phyloP scores from a whole-genome alignment of 1,140 invertebrate species.

The Halictus rubicundus region DNA sequence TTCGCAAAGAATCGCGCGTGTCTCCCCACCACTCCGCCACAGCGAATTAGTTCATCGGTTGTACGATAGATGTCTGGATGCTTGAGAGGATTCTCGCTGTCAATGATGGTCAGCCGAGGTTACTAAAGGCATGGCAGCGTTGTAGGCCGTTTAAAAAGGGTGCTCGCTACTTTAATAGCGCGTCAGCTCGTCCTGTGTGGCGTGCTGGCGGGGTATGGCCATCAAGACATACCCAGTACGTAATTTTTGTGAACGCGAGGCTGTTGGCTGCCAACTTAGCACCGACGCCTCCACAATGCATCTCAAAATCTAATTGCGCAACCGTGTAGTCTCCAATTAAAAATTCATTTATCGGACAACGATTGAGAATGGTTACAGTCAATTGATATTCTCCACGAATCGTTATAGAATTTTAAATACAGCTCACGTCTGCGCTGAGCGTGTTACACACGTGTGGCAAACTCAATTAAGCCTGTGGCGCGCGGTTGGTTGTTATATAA shows the following conservation, averaged over 20 bases:
- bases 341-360: background rate
- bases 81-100: slow-evolving; percentile 44
- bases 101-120: background rate
- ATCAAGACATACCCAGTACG: slow-evolving; percentile 84
- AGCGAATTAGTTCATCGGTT: slow-evolving; percentile 32
- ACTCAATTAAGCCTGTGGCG: too few species aligned
- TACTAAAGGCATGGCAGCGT: slow-evolving; percentile 13
- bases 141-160: slow-evolving; percentile 77
- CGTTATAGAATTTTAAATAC: too few species aligned
- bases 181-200: slow-evolving; percentile 57
- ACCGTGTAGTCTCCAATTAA: too few species aligned
- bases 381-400: background rate
- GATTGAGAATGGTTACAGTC: background rate
- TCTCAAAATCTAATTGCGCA: too few species aligned
- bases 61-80: slow-evolving; percentile 41
- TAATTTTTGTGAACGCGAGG: slow-evolving; percentile 81
- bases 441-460: too few species aligned
- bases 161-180: slow-evolving; percentile 81
- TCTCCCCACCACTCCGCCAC: background rate
- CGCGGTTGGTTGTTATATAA: too few species aligned
- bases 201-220: slow-evolving; percentile 81
- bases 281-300: slow-evolving; percentile 75
- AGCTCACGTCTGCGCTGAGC: too few species aligned
- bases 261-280: slow-evolving; percentile 79
- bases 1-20: background rate